Evolutionary conservation across 1,140 invertebrate genomes (phyloP), one percentile per base, ranked within the genome.

Genomic region (Lepidurus couesii): DNA sequence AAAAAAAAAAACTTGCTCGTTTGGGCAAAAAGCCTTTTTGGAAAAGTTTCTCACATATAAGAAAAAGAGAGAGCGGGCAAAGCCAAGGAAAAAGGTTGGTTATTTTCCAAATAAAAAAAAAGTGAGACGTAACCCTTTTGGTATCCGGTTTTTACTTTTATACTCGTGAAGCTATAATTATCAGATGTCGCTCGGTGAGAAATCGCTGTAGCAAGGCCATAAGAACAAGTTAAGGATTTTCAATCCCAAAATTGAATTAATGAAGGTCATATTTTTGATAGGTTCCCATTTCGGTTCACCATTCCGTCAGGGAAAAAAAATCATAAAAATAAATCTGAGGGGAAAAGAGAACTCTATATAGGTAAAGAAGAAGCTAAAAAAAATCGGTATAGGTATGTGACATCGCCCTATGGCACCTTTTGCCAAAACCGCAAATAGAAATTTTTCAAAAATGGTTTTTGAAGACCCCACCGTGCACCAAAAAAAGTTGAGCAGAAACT

Each of bases 351-450:
- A 65, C 53, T 65, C 53, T 13, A 65, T 16, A 16, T 65, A 11
- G 21, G 9, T 16, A 21, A 65, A 21, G 13, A 65, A 65, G n/a
- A 65, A 65, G 16, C 16, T 10, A 6, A 47, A 16, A 47, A 16
- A 65, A 21, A 7, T 10, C 16, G 21, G n/a, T n/a, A 65, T 34
- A 34, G 21, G 21, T 65, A 65, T 65, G 53, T 65, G 53, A 65
- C 53, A 65, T 65, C n/a, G 16, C 53, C 53, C 53, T 65, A 65
- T 65, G 53, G 53, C 53, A 21, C 21, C 53, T 65, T 65, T 21
- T 65, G 53, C 53, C 53, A 65, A 65, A 65, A 65, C 53, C 53
- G 53, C 53, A 65, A 65, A 65, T 65, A 65, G 53, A 65, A n/a
- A 65, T 65, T 65, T 65, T 65, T 65, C 21, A 65, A 65, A 65